phyloP scores from a whole-genome alignment of 23 tunicate genomes.

The Ciona savignyi region DNA sequence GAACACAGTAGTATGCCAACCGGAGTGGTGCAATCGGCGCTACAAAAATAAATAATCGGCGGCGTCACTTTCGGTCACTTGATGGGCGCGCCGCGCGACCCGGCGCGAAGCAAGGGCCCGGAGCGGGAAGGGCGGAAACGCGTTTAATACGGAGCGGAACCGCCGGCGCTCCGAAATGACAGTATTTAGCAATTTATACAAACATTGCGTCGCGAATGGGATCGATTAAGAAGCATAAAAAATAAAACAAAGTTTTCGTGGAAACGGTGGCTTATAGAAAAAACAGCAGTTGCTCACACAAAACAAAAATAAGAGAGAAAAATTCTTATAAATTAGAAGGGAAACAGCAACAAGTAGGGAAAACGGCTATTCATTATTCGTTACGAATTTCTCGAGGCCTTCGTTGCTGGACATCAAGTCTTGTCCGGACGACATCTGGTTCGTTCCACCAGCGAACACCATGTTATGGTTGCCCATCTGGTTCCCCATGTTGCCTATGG shows the following conservation, averaged over 20 bases:
- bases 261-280: neutral
- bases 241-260: neutral
- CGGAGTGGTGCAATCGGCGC: neutral
- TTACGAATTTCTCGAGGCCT: slow-evolving; percentile 45
- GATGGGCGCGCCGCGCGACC: neutral
- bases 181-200: neutral
- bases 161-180: neutral
- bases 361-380: slow-evolving; percentile 26
- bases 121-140: too few species aligned
- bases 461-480: slow-evolving; percentile 11
- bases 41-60: neutral
- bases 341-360: neutral
- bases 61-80: neutral
- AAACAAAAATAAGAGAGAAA: neutral
- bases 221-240: neutral
- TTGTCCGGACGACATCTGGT: slow-evolving; percentile 19
- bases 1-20: neutral
- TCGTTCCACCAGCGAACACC: slow-evolving; percentile 7
- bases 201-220: neutral
- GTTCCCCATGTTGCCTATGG: slow-evolving; percentile 32
- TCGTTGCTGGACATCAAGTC: slow-evolving; percentile 15
- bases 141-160: too few species aligned
- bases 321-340: neutral
- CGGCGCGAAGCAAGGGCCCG: too few species aligned
- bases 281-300: neutral